These are phyloP conservation scores for Crax fasciolata DNA, from an alignment of 2,797 vertebrate genomes.

Conservation along the genomic window DNA sequence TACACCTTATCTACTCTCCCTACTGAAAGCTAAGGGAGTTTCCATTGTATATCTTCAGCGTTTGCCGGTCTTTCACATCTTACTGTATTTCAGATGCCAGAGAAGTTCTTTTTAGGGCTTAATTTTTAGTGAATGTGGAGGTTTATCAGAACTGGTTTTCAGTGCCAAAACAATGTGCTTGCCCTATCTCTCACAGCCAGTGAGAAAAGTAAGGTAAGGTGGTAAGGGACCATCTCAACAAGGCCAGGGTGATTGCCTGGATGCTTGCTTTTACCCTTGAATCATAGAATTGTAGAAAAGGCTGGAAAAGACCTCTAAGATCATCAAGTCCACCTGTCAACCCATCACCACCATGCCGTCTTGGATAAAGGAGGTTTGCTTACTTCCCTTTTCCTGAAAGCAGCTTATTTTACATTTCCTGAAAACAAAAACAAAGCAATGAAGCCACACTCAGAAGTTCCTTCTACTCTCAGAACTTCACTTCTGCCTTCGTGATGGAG, in stretches of 20 bases:
- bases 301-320: neutral
- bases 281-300: neutral
- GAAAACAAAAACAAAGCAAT: conserved; percentile 14
- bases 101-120: neutral
- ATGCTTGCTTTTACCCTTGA: neutral
- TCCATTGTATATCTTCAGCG: neutral
- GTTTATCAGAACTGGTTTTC: neutral
- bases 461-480: neutral
- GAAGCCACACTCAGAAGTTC: neutral
- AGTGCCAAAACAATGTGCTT: neutral
- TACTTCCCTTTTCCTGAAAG: conserved; percentile 6
- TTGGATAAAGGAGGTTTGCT: neutral
- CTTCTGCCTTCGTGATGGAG: neutral
- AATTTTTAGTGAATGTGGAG: neutral
- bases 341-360: neutral
- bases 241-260: neutral
- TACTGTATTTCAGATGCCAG: neutral
- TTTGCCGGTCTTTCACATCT: neutral
- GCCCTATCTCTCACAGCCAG: neutral
- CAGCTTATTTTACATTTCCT: neutral
- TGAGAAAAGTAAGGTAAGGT: neutral
- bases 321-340: neutral
- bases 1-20: neutral
- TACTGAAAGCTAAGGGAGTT: conserved; percentile 23
- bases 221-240: neutral